Base-by-base conservation (phyloP, 2,113 vertebrate species). In the Microtus oregoni region DNA sequence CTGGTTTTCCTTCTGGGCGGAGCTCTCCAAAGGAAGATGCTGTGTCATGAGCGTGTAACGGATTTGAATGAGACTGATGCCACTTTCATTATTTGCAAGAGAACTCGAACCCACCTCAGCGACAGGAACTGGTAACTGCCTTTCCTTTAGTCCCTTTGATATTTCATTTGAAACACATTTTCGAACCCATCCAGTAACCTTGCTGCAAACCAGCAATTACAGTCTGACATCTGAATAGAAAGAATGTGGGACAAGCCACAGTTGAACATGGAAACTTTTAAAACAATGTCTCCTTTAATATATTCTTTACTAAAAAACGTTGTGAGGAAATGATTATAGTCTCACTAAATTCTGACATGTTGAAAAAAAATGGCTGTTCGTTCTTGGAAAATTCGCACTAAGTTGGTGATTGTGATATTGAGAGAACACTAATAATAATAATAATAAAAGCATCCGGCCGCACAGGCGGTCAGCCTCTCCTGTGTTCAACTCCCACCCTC, bases 311-410 rank as follows among this genome's bases (percentile, higher is more conserved):
- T 95, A 96, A 96, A 90, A 97, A 96, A 89, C 94, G 96, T 75
- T 94, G 96, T 95, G 94, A 97, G 93, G 92, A 97, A 97, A 96
- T 97, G 91, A 97, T 96, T 97, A 97, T 96, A 97, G 89, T 91
- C 95, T 96, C 96, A 97, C 95, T 89, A 65, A 79, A 86, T 96
- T 97, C 94, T 97, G 95, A 97, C 97, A 97, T 73, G 41, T 83
- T 92, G 22, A 61, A 76, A 55, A 94, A 97, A 97, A 97, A 82
- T 91, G 79, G 38, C 90, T 97, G 70, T 95, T 96, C 86, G 24
- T 81, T 96, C 95, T 94, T 95, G 87, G 92, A 86, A 91, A 95
- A 95, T 92, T 94, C 97, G n/a, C 88, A 88, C 41, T 72, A 95
- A 95, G 75, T 92, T 96, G 55, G 44, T 89, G 92, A 96, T 93